Conservation (phyloP, 1,140 invertebrate genomes). For the Drosophila repletoides region DNA sequence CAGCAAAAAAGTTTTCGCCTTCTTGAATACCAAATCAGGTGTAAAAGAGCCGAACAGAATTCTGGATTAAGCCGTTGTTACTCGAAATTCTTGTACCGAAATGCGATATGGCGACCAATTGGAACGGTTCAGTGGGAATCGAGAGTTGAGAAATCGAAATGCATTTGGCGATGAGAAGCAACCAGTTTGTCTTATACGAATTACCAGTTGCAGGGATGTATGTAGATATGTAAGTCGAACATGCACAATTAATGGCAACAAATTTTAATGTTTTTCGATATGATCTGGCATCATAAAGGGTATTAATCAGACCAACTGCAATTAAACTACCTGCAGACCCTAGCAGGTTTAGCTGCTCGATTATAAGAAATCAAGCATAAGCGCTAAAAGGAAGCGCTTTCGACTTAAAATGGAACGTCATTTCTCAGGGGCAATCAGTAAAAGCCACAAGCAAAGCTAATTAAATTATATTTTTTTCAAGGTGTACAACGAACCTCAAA, state of each 20-base stretch:
- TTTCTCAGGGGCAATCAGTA: slow-evolving; percentile 43
- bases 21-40: too few species aligned
- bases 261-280: background rate
- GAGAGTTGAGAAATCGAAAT: background rate
- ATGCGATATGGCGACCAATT: background rate
- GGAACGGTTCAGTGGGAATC: too few species aligned
- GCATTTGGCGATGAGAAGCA: too few species aligned
- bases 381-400: slow-evolving; percentile 35
- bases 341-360: background rate
- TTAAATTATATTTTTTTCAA: slow-evolving; percentile 62
- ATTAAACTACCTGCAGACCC: slow-evolving; percentile 14
- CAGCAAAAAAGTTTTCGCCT: too few species aligned
- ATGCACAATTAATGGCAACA: too few species aligned
- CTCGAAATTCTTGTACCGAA: too few species aligned
- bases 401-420: slow-evolving; percentile 49
- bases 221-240: background rate
- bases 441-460: slow-evolving; percentile 70
- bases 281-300: background rate
- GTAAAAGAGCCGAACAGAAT: too few species aligned
- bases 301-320: background rate
- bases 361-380: slow-evolving; percentile 27
- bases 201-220: too few species aligned
- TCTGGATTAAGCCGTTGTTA: too few species aligned
- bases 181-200: slow-evolving; percentile 1
- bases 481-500: slow-evolving; percentile 1